These are phyloP conservation scores for Nudaria mundana DNA, from an alignment of 2,888 invertebrate genomes.

Conservation along the genomic window DNA sequence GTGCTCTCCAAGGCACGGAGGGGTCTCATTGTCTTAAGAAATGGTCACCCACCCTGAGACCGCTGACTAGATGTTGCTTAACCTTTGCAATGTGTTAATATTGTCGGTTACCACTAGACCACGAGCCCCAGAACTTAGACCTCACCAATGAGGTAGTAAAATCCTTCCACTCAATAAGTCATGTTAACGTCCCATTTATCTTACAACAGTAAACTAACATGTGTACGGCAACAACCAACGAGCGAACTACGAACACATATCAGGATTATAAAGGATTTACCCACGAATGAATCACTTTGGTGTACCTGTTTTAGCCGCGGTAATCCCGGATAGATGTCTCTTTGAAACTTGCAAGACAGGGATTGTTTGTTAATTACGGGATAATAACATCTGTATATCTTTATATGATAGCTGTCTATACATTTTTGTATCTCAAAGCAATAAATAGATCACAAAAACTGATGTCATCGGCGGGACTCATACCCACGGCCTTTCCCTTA, in stretches of 20 bases:
- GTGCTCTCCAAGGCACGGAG: no score
- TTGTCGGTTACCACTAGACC: no score
- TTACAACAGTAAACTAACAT: conserved; percentile 6
- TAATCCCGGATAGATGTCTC: conserved; percentile 26
- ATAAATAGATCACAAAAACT: no score
- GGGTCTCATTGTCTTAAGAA: no score
- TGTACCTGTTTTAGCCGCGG: conserved; percentile 23
- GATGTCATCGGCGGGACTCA: no score
- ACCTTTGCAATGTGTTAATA: no score
- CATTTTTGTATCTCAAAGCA: no score
- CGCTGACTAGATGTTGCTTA: no score
- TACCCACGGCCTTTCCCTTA: no score
- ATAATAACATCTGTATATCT: conserved; percentile 4
- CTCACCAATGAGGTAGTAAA: neutral
- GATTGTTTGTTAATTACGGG: conserved; percentile 7
- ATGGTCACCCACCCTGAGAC: no score
- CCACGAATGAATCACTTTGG: conserved; percentile 44
- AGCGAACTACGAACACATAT: conserved; percentile 41
- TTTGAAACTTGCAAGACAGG: conserved; percentile 19
- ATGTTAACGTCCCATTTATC: conserved; percentile 4
- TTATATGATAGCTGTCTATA: neutral
- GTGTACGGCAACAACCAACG: conserved; percentile 7
- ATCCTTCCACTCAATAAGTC: conserved; percentile 1
- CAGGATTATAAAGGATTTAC: conserved; percentile 50
- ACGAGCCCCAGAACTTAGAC: no score